Evolutionary conservation across 1,140 invertebrate species (phyloP), one percentile per base, ranked within the genome.

Genomic region (Polypedilum vanderplanki): DNA sequence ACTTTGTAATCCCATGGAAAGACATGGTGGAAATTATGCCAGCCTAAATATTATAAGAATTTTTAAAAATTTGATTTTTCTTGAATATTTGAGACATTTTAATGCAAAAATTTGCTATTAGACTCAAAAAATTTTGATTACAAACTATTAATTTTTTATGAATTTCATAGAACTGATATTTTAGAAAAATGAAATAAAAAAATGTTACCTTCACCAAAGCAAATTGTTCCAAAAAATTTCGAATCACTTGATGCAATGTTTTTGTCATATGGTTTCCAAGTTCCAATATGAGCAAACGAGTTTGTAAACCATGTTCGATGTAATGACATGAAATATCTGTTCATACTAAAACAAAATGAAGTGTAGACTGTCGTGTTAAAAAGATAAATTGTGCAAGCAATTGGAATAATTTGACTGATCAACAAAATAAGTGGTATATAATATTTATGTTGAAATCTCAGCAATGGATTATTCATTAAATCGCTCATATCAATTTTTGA

Each of bases 21-120:
- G 0, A 87, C 87, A 79, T 93, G 91, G 79, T 93, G 91, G 81
- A 91, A 93, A 81, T 92, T 92, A 80, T 93, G 90, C 85, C 89
- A 91, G 3, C 79, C 88, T 84, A n/a, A 57, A 57, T n/a, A 9
- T 46, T 46, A 15, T 12, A 41, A 10, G 40, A 10, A 41, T 41
- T 41, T 41, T 41, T 5, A 10, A 10, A 41, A 41, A 41, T 12
- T 90, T 90, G 78, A 88, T 86, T 0, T 84, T 85, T 15, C 82
- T 78, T 75, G 85, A 86, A 78, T 87, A 84, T 1, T 80, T 78
- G 0, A 86, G 81, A 15, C 78, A 79, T 41, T 86, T 86, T 46
- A 74, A 77, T 74, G 84, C 84, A 76, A 24, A 77, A 78, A 41
- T n/a, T 12, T 7, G 64, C 46, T 46, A 64, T 74, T 41, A 40